Conservation (phyloP, 2,797 vertebrate species). For the Acropternis orthonyx region DNA sequence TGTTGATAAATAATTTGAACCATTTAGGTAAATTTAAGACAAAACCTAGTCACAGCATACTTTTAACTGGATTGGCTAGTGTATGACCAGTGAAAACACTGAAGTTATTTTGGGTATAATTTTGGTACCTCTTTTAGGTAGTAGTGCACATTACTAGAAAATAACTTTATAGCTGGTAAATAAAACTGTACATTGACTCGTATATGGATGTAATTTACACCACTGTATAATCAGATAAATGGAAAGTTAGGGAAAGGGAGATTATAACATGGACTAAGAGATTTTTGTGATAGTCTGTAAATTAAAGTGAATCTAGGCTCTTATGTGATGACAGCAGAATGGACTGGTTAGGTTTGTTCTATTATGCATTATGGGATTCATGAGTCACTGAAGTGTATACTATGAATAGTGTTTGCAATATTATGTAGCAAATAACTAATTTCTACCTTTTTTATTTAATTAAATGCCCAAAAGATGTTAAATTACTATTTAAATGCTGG, state of each 20-base stretch:
- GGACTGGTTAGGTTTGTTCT: not conserved
- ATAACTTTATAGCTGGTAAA: not conserved
- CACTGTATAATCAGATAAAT: not conserved
- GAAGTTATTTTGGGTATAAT: not conserved
- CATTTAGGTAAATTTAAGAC: not conserved
- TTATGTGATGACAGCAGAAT: not conserved
- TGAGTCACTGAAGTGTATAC: not conserved
- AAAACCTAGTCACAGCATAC: not conserved
- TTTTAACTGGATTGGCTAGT: not conserved
- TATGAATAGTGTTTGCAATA: not conserved
- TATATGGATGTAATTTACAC: not conserved
- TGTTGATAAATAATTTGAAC: not conserved
- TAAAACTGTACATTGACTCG: not conserved
- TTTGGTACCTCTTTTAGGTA: not conserved
- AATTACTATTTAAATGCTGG: not conserved
- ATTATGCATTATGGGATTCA: not conserved
- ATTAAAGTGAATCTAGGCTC: not conserved
- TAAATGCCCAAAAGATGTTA: not conserved
- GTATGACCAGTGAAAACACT: not conserved
- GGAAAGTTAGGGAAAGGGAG: not conserved
- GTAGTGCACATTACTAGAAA: not conserved
- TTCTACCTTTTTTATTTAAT: not conserved
- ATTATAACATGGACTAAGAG: not conserved
- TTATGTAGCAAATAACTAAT: not conserved
- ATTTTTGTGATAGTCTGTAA: not conserved